Evolutionary conservation across 2,888 invertebrate species (phyloP), one percentile per base, ranked within the genome.

Genomic region (Drosophila meridiana): DNA sequence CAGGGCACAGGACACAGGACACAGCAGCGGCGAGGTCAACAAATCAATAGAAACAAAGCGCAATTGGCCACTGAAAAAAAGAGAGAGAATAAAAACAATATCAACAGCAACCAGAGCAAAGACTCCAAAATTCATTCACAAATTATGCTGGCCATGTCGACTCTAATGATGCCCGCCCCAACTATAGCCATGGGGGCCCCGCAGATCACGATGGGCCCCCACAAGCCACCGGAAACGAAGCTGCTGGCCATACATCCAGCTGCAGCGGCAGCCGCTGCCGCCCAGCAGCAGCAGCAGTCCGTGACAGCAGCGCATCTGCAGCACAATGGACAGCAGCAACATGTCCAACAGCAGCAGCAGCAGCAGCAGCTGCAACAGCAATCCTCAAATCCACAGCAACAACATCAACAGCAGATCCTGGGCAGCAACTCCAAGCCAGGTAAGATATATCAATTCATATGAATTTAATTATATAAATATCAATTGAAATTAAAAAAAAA

Each of bases 61-160:
- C 42, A 68, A 73, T 69, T 78, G 73, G 60, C 73, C 69, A 60
- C 57, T 56, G 52, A 26, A 65, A 36, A 65, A 48, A 32, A 61
- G 36, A 53, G n/a, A 59, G 48, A 26, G 61, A 34, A 63, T 40
- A 32, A 65, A 38, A 65, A 50, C 58, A 78, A 52, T 50, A 65
- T 55, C 69, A 56, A 60, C 53, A 62, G 42, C 58, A 47, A 38
- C 38, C 30, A 36, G 20, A 42, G 20, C 30, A 63, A 82, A 61
- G 67, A 42, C 63, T 73, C 73, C 89, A 91, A 90, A 88, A 92
- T 92, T 85, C 83, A 90, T 76, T 82, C 88, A 73, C 89, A 89
- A 91, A 93, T 91, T 78, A 93, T 93, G 93, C 91, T 93, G 92
- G 92, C 93, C 72, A 93, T 93, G 93, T 93, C 93, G 90, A 93